Conservation (phyloP, 2,113 vertebrate genomes). For the Grus americana region DNA sequence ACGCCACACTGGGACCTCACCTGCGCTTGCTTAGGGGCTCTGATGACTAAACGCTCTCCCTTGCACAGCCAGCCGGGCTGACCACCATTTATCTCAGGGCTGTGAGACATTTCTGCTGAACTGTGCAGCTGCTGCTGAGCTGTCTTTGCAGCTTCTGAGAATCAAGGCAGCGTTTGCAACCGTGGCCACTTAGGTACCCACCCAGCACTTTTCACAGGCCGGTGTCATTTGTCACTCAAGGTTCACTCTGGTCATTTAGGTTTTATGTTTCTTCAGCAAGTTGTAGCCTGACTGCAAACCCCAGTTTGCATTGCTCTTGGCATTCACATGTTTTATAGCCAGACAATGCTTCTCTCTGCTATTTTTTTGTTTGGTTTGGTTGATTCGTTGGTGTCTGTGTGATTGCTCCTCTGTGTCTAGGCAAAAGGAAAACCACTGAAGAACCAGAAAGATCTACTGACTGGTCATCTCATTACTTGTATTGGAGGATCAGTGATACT, state of each 20-base stretch:
- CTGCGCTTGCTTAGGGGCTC: background rate
- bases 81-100: background rate
- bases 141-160: background rate
- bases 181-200: fast-evolving
- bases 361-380: background rate
- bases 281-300: background rate
- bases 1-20: background rate
- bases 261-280: background rate
- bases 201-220: background rate
- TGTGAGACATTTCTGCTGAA: background rate
- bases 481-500: background rate
- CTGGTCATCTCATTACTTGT: background rate
- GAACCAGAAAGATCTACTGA: background rate
- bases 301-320: background rate
- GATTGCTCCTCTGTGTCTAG: background rate
- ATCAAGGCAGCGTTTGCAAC: background rate
- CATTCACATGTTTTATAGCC: background rate
- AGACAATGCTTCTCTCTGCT: background rate
- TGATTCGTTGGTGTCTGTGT: background rate
- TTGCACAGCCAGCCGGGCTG: background rate
- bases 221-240: background rate
- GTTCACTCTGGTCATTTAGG: background rate
- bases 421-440: background rate
- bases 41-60: background rate
- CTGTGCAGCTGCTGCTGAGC: background rate